Base-by-base conservation (phyloP, 1,140 invertebrate species). In the Platorchestia sp. region DNA sequence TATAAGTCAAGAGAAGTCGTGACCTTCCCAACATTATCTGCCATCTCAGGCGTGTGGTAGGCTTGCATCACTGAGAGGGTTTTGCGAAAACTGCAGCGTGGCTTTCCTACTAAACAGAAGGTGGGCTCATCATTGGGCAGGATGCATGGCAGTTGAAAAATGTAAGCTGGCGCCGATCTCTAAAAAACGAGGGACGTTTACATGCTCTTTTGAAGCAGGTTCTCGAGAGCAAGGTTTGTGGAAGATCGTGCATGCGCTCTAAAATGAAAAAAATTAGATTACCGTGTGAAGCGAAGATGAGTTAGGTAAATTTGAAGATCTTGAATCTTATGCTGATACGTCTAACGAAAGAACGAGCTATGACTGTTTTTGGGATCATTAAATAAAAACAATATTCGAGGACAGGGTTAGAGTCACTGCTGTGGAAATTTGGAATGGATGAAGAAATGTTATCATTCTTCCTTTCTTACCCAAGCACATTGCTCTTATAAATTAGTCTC, bases 1-100 rank as follows among this genome's bases (percentile, higher is more conserved):
- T 45, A 93, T 93, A 93, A 93, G 91, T 93, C 91, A 93, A 47
- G 40, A 44, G 3, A 93, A 47, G 91, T 93, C 91, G 91, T 93
- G 91, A 45, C 3, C 36, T 44, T 40, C 1, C 45, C 40, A 45
- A 93, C 91, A 93, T 93, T 93, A 93, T 93, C 91, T 45, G 43
- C 91, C 91, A 93, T 45, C 91, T 42, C 36, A 40, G 40, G 43
- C 91, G 91, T 45, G 45, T 40, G 43, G 43, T 36, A 45, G 91
- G 91, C 43, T n/a, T 19, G 44, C 91, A 89, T 44, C 87, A 27
- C n/a, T 0, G 87, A 89, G 87, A 42, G 3, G n/a, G 10, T 42
- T 89, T 89, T 44, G 16, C 87, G 43, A 5, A 89, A 89, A 42
- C 43, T 89, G 87, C 41, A 89, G 43, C 43, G 14, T 14, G 14